Conservation (phyloP, 2,797 vertebrate species). For the Kryptolebias ocellatus region DNA sequence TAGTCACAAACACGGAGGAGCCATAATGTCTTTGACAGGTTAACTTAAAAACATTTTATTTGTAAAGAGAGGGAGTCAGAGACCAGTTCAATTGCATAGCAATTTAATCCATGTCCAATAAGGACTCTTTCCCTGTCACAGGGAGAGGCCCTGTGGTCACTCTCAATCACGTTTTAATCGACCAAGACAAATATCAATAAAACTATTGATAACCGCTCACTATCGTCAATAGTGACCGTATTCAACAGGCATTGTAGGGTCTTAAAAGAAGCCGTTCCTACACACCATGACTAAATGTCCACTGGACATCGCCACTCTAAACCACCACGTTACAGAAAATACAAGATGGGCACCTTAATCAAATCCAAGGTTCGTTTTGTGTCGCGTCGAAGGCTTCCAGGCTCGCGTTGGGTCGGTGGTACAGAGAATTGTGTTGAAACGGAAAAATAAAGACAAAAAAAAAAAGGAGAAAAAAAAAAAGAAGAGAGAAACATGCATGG, state of each 20-base stretch:
- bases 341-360: conserved; percentile 76
- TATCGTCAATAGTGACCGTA: conserved; percentile 81
- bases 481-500: conserved; percentile 81
- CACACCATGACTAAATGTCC: conserved; percentile 76
- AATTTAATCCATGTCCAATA: conserved; percentile 87
- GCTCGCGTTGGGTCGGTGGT: conserved; percentile 76
- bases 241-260: conserved; percentile 78
- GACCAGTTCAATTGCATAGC: conserved; percentile 89
- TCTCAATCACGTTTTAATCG: conserved; percentile 78
- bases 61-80: conserved; percentile 84
- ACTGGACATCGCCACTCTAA: conserved; percentile 75
- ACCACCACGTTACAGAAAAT: conserved; percentile 80
- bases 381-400: conserved; percentile 77
- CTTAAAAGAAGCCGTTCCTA: conserved; percentile 79
- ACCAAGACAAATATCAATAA: conserved; percentile 82
- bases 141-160: conserved; percentile 82
- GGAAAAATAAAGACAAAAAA: conserved; percentile 57
- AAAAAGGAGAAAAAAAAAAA: conserved; percentile 78
- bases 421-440: conserved; percentile 75
- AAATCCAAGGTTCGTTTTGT: conserved; percentile 75
- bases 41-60: conserved; percentile 82
- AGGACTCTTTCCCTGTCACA: conserved; percentile 82
- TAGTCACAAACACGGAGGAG: conserved; percentile 78
- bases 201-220: conserved; percentile 82
- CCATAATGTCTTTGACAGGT: conserved; percentile 75